These are phyloP conservation scores for Lithosia quadra DNA, from an alignment of 2,888 invertebrate species.

Conservation along the genomic window DNA sequence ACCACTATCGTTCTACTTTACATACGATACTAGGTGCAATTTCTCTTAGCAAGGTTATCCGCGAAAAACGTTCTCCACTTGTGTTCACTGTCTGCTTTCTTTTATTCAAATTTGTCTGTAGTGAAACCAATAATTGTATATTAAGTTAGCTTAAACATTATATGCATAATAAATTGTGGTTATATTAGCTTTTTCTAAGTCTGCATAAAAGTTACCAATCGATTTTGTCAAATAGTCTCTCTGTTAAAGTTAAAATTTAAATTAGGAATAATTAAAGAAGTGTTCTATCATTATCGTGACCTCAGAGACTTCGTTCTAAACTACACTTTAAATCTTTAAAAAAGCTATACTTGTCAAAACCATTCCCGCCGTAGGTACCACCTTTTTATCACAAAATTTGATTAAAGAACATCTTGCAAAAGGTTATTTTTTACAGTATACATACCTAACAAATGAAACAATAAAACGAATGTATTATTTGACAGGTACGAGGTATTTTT, in stretches of 20 bases:
- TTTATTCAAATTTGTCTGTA: constrained; percentile 66
- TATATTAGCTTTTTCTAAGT: constrained; percentile 38
- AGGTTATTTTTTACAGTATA: no score
- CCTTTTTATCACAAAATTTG: not conserved
- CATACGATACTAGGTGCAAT: constrained; percentile 36
- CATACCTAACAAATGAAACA: no score
- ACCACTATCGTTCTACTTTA: constrained; percentile 25
- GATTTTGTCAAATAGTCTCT: constrained; percentile 26
- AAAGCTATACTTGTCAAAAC: not conserved
- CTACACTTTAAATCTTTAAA: not conserved
- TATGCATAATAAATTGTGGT: constrained; percentile 52
- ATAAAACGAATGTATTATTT: no score
- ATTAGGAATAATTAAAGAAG: not conserved
- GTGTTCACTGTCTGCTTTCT: constrained; percentile 63
- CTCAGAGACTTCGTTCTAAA: not conserved
- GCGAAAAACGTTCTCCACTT: constrained; percentile 55
- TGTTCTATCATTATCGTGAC: not conserved
- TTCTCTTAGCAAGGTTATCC: constrained; percentile 48
- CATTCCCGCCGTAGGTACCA: not conserved
- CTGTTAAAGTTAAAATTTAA: no score
- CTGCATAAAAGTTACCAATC: constrained; percentile 34
- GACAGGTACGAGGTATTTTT: no score
- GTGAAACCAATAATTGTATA: constrained; percentile 65
- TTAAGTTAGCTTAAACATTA: constrained; percentile 56
- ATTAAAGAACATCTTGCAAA: no score